Evolutionary conservation across 2,113 vertebrate species (phyloP).

Genomic region (Petroica traversi): DNA sequence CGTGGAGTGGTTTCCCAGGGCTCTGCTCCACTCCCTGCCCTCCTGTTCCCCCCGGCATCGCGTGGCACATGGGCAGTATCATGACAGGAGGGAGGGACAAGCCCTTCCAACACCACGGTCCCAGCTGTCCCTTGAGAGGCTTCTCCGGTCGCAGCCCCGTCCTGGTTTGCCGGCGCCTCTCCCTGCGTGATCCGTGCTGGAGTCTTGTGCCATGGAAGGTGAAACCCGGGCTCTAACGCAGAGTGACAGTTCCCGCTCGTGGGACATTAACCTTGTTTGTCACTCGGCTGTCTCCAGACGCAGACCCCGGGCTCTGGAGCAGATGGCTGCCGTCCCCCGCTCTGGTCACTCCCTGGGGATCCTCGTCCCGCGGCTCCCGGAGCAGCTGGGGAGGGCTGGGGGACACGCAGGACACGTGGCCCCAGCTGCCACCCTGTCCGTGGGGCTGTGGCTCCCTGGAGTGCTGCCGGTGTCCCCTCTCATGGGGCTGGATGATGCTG

Average conservation of each 20-base stretch:
- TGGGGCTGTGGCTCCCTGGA: not conserved
- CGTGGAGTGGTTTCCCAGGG: fast-evolving
- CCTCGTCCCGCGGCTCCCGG: not conserved
- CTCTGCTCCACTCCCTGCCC: fast-evolving
- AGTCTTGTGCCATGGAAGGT: not conserved
- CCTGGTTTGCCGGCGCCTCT: not conserved
- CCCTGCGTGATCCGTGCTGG: fast-evolving
- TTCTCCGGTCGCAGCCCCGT: fast-evolving
- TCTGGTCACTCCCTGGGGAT: not conserved
- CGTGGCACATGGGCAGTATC: fast-evolving
- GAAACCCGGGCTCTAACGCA: not conserved
- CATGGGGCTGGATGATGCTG: not conserved
- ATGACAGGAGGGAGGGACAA: fast-evolving
- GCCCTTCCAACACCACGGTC: not conserved
- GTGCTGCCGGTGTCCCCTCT: not conserved
- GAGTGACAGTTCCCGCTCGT: not conserved
- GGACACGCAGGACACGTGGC: not conserved
- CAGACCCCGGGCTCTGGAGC: not conserved
- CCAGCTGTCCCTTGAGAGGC: fast-evolving
- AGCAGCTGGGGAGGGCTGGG: slow-evolving; percentile 1
- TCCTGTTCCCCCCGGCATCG: fast-evolving
- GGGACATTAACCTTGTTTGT: slow-evolving; percentile 1
- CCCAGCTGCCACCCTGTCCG: not conserved
- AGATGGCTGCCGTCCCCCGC: not conserved
- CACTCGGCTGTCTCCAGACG: slow-evolving; percentile 3